Base-by-base conservation (phyloP, 2,888 invertebrate genomes). In the Cataglyphis livida region DNA sequence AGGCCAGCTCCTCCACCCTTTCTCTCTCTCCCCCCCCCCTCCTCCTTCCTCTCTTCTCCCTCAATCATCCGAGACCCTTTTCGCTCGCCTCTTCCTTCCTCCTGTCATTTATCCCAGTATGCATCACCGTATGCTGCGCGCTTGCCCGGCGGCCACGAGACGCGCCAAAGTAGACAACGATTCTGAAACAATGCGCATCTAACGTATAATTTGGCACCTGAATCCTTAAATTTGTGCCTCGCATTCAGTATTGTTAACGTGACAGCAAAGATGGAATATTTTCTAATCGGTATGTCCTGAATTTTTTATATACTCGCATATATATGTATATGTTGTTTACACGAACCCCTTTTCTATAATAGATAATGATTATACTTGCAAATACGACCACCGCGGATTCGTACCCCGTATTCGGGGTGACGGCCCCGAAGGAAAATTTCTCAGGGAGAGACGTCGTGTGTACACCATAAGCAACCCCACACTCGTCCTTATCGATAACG, bases 41-140 rank as follows among this genome's bases (percentile, higher is more conserved):
- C 35, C 41, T n/a, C 57, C 44, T 5, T n/a, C 7, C 21, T 48
- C 7, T 18, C 18, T 44, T 18, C 48, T 7, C 51, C 32, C 65
- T 28, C 28, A 32, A 62, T 81, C 68, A 73, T 65, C 78, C 71
- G 32, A 79, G 79, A 44, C 59, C 82, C 81, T 82, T 62, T 62
- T 70, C 79, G 48, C 81, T 62, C 82, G 70, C 41, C 70, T 82
- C 66, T 61, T 82, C 82, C 62, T 82, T 82, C 84, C 86, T 85
- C 87, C 85, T 89, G 88, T 90, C 91, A 90, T 91, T 90, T 91
- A 90, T 91, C 87, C 87, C 74, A 83, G 48, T 61, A 74, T 81
- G 84, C 83, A 86, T 87, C 86, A 74, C 81, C 83, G 57, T 57
- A 66, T 44, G 51, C 66, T 54, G 66, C 61, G 86, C 74, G 65